Evolutionary conservation across 2,113 vertebrate genomes (phyloP), one percentile per base, ranked within the genome.

Genomic region (Acanthisitta chloris): DNA sequence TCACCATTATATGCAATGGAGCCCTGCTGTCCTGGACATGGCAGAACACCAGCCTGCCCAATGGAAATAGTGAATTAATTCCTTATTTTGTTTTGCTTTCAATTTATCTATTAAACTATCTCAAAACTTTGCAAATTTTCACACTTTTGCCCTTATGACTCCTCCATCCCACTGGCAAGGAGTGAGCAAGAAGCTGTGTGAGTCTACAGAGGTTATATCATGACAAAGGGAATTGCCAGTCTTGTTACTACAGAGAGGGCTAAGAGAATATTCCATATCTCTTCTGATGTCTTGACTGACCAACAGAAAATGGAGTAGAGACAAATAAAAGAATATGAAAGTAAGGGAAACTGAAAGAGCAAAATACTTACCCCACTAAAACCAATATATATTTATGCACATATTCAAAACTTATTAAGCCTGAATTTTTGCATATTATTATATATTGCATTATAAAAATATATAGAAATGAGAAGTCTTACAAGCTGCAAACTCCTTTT

Each of bases 1-100:
- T 31, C 26, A 48, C 26, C 2, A 1, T 19, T 26, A 40, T 0
- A 2, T 0, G 1, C 52, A 59, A 36, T 54, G 59, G 33, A 59
- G 6, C n/a, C 12, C 10, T 46, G 24, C 29, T 79, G 12, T 33
- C 34, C 40, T 48, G 61, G 46, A 23, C 9, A 31, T 24, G 14
- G 10, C 28, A 34, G 18, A 52, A 79, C 9, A 66, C 17, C 36
- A 38, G 29, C 17, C 51, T 66, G 17, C 9, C 5, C 4, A 9
- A 26, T 17, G 15, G 19, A 57, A 71, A n/a, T 6, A 24, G 46
- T 25, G 36, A 65, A 29, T 64, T 10, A 36, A 64, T 5, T 55
- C 12, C 10, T 13, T 38, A 17, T 58, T 70, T 70, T 49, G 23
- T 38, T 77, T 77, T 42, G 31, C 6, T 24, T 62, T 26, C 9